Base-by-base conservation (phyloP, 2,113 vertebrate species). In the Neogale vison region DNA sequence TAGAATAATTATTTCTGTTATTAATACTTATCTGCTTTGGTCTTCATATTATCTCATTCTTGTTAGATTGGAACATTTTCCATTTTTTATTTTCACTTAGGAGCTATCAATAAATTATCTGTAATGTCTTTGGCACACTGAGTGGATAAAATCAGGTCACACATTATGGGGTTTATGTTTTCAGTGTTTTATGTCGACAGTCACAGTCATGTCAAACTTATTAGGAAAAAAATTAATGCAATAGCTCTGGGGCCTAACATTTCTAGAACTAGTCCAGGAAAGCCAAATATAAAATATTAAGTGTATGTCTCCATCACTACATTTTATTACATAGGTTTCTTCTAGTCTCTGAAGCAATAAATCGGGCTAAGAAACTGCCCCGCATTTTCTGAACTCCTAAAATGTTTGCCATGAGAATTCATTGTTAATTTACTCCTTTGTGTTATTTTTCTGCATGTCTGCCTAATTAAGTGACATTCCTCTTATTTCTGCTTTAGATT, bases 41-140 rank as follows among this genome's bases (percentile, higher is more conserved):
- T 52, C 61, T 77, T 76, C 3, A 50, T 80, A 76, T 92, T 69
- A 79, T 92, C 55, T 92, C 7, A 42, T 92, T 93, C 61, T 92
- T 79, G 10, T 71, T 93, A 85, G 17, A 39, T 18, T 88, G 84
- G 36, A 93, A 57, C 42, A 17, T 20, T 83, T 79, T 29, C 26
- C 39, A 61, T 36, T 63, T 72, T 77, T 76, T 39, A 89, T 92
- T 94, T 93, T 91, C 39, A 83, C 72, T 96, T 93, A 96, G 59
- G 76, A 74, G 14, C n/a, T 83, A 69, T 91, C 63, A 72, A 72
- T 96, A 94, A 97, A 72, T 93, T 50, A 91, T 63, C 71, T 50
- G 3, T 67, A 91, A 90, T 96, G 79, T 80, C 34, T 91, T 55
- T 69, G 36, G 45, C 61, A 89, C 17, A 87, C 77, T 55, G 93